Evolutionary conservation across 2,888 invertebrate species (phyloP), one percentile per base, ranked within the genome.

Genomic region (Hypercompe scribonia): DNA sequence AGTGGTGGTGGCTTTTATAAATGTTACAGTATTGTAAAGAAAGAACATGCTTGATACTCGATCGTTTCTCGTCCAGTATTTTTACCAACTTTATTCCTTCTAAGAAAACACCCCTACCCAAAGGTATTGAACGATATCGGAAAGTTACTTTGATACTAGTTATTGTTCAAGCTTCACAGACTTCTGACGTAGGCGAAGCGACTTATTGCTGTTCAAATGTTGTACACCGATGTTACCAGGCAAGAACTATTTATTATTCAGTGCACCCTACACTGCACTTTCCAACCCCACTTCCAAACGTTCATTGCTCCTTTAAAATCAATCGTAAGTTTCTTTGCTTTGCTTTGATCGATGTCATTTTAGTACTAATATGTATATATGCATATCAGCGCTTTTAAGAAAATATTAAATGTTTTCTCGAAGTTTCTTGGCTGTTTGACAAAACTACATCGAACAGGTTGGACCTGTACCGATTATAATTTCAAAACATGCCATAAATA

Each of bases 181-280:
- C 81, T 84, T 83, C 84, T 86, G 91, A 93, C 92, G 92, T 92
- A 89, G 88, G 81, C 81, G 81, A 80, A 76, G 79, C 74, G 78
- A 77, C 74, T 24, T 76, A 75, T 76, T 75, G 72, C 78, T 72
- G 72, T 77, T 77, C 70, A 70, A 79, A 92, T 91, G 91, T 86
- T 81, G 78, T 81, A 85, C 87, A 84, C 84, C 84, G 87, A 84
- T 80, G 87, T 93, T 89, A 84, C 92, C 91, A 93, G 93, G 93
- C 91, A 92, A 92, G 93, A 87, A 86, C 86, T 79, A 92, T 93
- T 82, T 85, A 92, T 92, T 90, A 93, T 93, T 93, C 90, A 94
- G 77, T 85, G 78, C 86, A 88, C 87, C 84, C 78, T 71, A 75
- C 80, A 78, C 80, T 91, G 89, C 91, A 90, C 87, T 87, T 84